Percentiles rank a stretch among this genome's conserved stretches.
Conservation (phyloP, 2,888 invertebrate genomes). For the Spilarctia lutea region DNA sequence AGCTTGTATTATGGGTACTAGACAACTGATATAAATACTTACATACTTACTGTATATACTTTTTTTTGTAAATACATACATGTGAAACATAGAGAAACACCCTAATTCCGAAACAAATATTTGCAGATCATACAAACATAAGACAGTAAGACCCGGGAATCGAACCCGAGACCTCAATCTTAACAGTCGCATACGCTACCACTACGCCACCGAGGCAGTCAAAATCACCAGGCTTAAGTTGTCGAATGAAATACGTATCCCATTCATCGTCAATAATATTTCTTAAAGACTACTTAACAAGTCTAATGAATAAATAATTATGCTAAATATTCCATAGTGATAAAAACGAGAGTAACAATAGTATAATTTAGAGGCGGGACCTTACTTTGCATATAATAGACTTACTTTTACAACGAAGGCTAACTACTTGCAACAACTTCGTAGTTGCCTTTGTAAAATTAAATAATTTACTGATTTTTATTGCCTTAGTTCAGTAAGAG, state of each 20-base stretch:
- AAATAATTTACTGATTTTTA: background rate
- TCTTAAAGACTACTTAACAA: background rate
- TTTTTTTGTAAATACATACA: no score
- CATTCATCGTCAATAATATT: background rate
- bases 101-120: no score
- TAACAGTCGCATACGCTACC: no score
- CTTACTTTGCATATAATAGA: conserved; percentile 48
- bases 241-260: background rate
- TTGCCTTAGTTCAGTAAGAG: background rate
- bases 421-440: conserved; percentile 25
- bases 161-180: no score
- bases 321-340: background rate
- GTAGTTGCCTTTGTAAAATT: background rate
- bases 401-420: conserved; percentile 36
- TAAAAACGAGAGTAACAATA: conserved; percentile 11
- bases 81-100: no score
- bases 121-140: no score
- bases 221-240: background rate
- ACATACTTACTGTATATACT: no score
- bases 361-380: conserved; percentile 39
- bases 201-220: no score
- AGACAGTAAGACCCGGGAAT: no score
- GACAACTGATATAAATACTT: no score
- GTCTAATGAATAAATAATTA: background rate
- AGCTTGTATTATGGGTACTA: no score